Evolutionary conservation across 2,797 vertebrate genomes (phyloP).

Genomic region (Sebastes vulpes): DNA sequence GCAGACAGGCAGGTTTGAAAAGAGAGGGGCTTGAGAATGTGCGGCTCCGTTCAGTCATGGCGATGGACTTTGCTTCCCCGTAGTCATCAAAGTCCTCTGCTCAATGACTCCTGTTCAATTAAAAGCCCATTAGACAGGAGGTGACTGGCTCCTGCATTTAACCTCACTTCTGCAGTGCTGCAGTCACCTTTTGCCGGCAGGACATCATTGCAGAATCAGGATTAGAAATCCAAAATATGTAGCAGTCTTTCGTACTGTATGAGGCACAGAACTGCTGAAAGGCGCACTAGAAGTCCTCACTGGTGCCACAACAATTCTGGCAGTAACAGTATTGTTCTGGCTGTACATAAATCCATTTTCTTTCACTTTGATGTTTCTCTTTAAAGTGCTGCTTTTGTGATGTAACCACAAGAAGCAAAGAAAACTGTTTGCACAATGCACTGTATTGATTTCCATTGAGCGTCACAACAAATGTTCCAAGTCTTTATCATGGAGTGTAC

Average conservation of each 20-base stretch:
- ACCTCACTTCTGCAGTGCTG: slow-evolving; percentile 28
- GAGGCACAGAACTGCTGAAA: neutral
- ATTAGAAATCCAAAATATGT: slow-evolving; percentile 16
- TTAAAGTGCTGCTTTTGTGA: slow-evolving; percentile 18
- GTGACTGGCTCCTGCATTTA: slow-evolving; percentile 28
- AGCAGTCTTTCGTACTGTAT: neutral
- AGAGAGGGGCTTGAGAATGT: slow-evolving; percentile 6
- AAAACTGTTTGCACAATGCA: slow-evolving; percentile 2
- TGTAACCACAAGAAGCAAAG: neutral
- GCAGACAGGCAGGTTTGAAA: slow-evolving; percentile 33
- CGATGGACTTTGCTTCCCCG: slow-evolving; percentile 31
- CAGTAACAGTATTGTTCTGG: neutral
- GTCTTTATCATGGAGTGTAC: slow-evolving; percentile 20
- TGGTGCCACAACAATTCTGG: neutral
- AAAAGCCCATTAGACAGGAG: slow-evolving; percentile 63
- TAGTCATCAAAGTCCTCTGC: slow-evolving; percentile 59
- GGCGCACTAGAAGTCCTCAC: neutral
- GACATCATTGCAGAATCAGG: slow-evolving; percentile 14
- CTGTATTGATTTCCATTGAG: slow-evolving; percentile 39
- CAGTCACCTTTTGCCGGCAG: slow-evolving; percentile 33
- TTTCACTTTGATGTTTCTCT: slow-evolving; percentile 35
- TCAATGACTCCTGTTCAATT: slow-evolving; percentile 66
- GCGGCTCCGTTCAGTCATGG: slow-evolving; percentile 11
- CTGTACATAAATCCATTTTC: slow-evolving; percentile 22
- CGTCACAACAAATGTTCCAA: slow-evolving; percentile 7